These are phyloP conservation scores for Sarcophaga carnaria DNA, from an alignment of 2,888 invertebrate genomes.

Conservation along the genomic window DNA sequence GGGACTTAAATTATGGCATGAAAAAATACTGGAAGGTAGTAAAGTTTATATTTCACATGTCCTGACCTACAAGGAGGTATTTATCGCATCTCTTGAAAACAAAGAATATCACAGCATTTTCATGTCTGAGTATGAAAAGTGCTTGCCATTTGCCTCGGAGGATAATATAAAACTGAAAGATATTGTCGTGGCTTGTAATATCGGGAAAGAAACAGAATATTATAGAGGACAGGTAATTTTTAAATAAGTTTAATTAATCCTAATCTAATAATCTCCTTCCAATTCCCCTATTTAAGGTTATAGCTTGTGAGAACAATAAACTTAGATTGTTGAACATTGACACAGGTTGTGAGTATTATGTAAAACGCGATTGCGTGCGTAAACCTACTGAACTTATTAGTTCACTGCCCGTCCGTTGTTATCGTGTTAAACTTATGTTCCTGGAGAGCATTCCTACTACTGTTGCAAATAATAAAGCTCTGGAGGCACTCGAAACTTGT, in stretches of 20 bases:
- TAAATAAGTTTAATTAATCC: background rate
- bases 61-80: slow-evolving; percentile 70
- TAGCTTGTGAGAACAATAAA: slow-evolving; percentile 17
- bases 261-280: too few relatives aligned
- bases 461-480: slow-evolving; percentile 70
- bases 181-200: slow-evolving; percentile 61
- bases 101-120: slow-evolving; percentile 69
- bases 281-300: too few relatives aligned
- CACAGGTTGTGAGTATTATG: slow-evolving; percentile 60
- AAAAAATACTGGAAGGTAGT: slow-evolving; percentile 64
- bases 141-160: slow-evolving; percentile 37
- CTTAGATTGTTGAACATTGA: slow-evolving; percentile 71
- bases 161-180: slow-evolving; percentile 57
- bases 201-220: background rate
- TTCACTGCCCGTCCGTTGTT: slow-evolving; percentile 70
- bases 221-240: slow-evolving; percentile 55
- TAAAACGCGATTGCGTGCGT: slow-evolving; percentile 53
- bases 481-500: slow-evolving; percentile 67
- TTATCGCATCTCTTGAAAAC: slow-evolving; percentile 64
- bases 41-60: slow-evolving; percentile 67
- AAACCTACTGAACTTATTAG: slow-evolving; percentile 71
- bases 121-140: slow-evolving; percentile 64
- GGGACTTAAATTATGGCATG: slow-evolving; percentile 69
- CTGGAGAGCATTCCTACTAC: slow-evolving; percentile 69
- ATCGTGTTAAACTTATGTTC: slow-evolving; percentile 70